Evolutionary conservation across 2,113 vertebrate species (phyloP), one percentile per base, ranked within the genome.

Genomic region (Pholis gunnellus): DNA sequence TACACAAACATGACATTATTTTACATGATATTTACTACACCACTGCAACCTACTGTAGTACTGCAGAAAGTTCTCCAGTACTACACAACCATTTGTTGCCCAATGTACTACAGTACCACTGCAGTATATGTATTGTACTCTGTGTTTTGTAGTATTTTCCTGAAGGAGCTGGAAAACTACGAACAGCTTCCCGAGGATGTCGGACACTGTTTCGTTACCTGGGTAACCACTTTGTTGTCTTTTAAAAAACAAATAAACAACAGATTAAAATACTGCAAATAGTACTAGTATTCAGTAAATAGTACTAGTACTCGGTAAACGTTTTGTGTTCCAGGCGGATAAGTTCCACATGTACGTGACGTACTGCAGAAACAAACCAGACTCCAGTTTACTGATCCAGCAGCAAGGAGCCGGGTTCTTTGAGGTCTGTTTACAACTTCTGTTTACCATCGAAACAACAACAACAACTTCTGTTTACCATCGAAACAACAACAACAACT

Each of bases 331-430:
- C 18, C 31, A 99, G 98, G 98, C 98, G 59, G 98, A 99, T 93
- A 99, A 99, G 93, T 99, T 99, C 94, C 98, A 99, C 92, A 99
- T 99, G 96, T 99, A 99, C 71, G 98, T 99, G 92, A 99, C 98
- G 69, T 99, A 99, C 95, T 99, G 98, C 95, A 97, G 98, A 94
- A 99, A 99, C 94, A 99, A 99, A 81, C 98, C 98, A 1, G 97
- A 99, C 94, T 99, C 98, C 93, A 99, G 92, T 87, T 95, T 99
- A 81, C 96, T 99, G 81, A 98, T 99, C 91, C 95, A 99, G 92
- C 98, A 99, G 79, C 98, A 99, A 0, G 98, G 97, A 29, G 96
- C 94, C 20, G 95, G 95, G 27, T 99, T 99, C 95, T 99, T 99
- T 87, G 97, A 99, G 94, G 98, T 99, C 10, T 50, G 34, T 79